Conservation (phyloP, 2,797 vertebrate species). For the Hippocampus kuda region DNA sequence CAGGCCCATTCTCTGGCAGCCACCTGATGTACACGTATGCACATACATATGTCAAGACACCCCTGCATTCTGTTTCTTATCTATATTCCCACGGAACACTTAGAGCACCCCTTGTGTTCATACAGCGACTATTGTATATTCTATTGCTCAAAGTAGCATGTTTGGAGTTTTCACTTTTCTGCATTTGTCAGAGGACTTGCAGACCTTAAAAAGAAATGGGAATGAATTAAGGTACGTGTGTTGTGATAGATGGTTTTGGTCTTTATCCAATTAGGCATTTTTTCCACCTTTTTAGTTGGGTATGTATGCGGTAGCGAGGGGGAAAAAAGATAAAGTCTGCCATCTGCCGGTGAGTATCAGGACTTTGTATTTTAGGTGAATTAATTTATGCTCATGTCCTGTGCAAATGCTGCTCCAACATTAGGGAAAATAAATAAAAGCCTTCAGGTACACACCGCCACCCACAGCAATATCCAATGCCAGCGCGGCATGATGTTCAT, state of each 20-base stretch:
- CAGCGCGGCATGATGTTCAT: no score
- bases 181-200: not conserved
- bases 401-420: no score
- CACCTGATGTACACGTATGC: conserved; percentile 3
- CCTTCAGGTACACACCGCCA: no score
- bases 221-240: not conserved
- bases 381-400: not conserved
- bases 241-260: not conserved
- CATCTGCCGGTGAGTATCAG: conserved; percentile 25
- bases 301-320: not conserved
- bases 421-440: no score
- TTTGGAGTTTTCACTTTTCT: not conserved
- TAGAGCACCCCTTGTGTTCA: not conserved
- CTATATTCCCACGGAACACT: not conserved
- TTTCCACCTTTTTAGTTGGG: not conserved
- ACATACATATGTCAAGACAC: conserved; percentile 1
- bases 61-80: not conserved
- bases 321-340: conserved; percentile 10
- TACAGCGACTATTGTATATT: not conserved
- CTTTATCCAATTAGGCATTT: not conserved
- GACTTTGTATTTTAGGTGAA: not conserved
- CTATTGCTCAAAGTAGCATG: not conserved
- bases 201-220: not conserved
- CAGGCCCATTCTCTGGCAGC: conserved; percentile 27
- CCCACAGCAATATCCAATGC: no score